These are phyloP conservation scores for Sialia sialis DNA, from an alignment of 2,113 vertebrate species.

Conservation along the genomic window DNA sequence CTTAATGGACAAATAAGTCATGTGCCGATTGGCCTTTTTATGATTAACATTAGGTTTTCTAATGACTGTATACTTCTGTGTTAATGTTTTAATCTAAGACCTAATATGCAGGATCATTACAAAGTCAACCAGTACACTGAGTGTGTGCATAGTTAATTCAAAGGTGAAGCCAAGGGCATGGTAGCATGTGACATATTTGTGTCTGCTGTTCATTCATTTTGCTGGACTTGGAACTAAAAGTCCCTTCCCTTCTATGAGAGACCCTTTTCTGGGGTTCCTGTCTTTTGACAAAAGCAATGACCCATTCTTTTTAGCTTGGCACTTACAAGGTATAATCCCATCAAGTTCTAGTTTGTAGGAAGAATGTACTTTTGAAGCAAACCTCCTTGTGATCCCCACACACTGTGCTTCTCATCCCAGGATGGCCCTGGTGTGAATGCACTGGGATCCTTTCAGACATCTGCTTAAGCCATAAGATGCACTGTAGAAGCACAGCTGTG, in stretches of 20 bases:
- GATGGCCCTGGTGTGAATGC: neutral
- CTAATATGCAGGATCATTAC: neutral
- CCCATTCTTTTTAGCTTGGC: neutral
- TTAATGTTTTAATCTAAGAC: neutral
- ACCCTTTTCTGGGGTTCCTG: neutral
- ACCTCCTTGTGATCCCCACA: neutral
- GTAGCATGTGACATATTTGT: neutral
- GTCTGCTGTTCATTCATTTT: neutral
- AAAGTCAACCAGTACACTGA: neutral
- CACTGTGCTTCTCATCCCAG: rapidly evolving
- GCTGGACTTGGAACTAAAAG: neutral
- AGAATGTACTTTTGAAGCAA: neutral
- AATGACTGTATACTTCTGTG: neutral
- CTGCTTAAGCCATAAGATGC: neutral
- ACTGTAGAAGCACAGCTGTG: neutral
- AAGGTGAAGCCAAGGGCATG: neutral
- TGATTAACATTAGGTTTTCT: neutral
- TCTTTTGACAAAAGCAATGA: neutral
- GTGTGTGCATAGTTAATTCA: neutral
- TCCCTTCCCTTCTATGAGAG: neutral
- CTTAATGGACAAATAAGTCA: neutral
- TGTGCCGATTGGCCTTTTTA: neutral
- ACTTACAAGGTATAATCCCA: rapidly evolving
- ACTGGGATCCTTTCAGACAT: neutral
- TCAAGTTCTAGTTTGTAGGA: neutral